A percentile compares a stretch with the other conserved stretches of the same genome.
These are phyloP conservation scores for Danionella cerebrum DNA, from an alignment of 2,113 vertebrate genomes.

Conservation along the genomic window DNA sequence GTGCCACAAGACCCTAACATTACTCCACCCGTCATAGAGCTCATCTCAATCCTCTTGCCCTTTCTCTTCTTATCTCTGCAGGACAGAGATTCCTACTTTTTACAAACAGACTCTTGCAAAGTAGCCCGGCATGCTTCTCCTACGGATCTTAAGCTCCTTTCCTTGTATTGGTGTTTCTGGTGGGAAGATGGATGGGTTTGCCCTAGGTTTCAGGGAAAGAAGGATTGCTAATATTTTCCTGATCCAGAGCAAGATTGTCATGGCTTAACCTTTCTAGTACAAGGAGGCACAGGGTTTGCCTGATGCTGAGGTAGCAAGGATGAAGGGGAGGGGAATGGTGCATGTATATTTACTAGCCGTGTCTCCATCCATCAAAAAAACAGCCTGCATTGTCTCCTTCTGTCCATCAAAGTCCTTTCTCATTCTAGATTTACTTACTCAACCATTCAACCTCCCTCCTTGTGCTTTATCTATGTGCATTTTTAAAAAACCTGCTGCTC, in stretches of 20 bases:
- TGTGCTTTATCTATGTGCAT: slow-evolving; percentile 58
- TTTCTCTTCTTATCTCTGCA: slow-evolving; percentile 3
- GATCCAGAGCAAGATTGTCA: slow-evolving; percentile 60
- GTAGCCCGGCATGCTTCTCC: background rate
- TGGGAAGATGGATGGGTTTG: slow-evolving; percentile 54
- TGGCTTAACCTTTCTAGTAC: slow-evolving; percentile 62
- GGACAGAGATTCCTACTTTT: background rate
- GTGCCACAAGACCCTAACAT: background rate
- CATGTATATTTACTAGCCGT: slow-evolving; percentile 68
- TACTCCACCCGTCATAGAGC: background rate
- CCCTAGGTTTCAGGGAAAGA: slow-evolving; percentile 24
- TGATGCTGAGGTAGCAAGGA: slow-evolving; percentile 63
- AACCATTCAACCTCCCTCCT: slow-evolving; percentile 29
- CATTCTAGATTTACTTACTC: slow-evolving; percentile 54
- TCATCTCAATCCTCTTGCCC: slow-evolving; percentile 3
- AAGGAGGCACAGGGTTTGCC: background rate
- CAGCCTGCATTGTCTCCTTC: slow-evolving; percentile 48
- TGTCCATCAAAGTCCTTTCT: slow-evolving; percentile 60
- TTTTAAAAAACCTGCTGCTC: slow-evolving; percentile 39
- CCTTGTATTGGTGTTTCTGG: slow-evolving; percentile 2
- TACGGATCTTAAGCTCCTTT: background rate
- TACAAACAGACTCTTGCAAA: background rate
- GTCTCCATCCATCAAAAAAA: slow-evolving; percentile 65
- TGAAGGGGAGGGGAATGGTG: slow-evolving; percentile 37
- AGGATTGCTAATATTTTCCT: slow-evolving; percentile 55